These are phyloP conservation scores for Synergus laeviventris DNA, from an alignment of 2,888 invertebrate genomes.

Conservation along the genomic window DNA sequence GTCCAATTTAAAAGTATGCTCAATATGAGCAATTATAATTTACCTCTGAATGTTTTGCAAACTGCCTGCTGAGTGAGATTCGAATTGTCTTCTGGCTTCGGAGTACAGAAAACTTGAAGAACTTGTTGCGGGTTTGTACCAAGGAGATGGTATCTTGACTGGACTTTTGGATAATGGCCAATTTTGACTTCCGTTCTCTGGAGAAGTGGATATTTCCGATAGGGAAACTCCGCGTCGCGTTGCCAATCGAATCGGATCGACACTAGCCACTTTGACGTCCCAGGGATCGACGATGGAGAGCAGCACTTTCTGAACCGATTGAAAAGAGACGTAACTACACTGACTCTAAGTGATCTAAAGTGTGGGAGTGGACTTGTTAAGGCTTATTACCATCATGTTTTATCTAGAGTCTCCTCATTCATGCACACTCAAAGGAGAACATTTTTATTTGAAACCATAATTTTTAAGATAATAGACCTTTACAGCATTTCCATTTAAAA, in stretches of 20 bases:
- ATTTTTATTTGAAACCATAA: background rate
- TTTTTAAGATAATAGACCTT: background rate
- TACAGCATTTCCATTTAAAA: background rate
- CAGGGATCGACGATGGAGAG: slow-evolving; percentile 74
- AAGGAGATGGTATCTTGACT: slow-evolving; percentile 67
- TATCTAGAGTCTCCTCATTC: slow-evolving; percentile 36
- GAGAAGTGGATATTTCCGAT: slow-evolving; percentile 52
- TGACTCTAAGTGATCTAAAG: slow-evolving; percentile 30
- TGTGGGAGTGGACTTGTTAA: slow-evolving; percentile 64
- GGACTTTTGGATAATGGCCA: slow-evolving; percentile 50
- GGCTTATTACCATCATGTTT: slow-evolving; percentile 57
- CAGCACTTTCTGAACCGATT: slow-evolving; percentile 64
- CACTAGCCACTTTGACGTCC: slow-evolving; percentile 73
- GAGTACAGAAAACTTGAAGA: slow-evolving; percentile 37
- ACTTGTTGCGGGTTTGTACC: slow-evolving; percentile 67
- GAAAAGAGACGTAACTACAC: slow-evolving; percentile 45
- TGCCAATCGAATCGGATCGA: slow-evolving; percentile 68
- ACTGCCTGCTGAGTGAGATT: slow-evolving; percentile 22
- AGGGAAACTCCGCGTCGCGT: slow-evolving; percentile 65
- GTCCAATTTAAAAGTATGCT: background rate
- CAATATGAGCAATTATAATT: background rate
- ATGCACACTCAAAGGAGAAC: slow-evolving; percentile 28
- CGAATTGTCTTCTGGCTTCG: slow-evolving; percentile 20
- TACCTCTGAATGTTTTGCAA: slow-evolving; percentile 33
- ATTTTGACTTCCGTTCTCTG: slow-evolving; percentile 39